phyloP scores from a whole-genome alignment of 2,888 invertebrate species.

The Resseliella maxima region DNA sequence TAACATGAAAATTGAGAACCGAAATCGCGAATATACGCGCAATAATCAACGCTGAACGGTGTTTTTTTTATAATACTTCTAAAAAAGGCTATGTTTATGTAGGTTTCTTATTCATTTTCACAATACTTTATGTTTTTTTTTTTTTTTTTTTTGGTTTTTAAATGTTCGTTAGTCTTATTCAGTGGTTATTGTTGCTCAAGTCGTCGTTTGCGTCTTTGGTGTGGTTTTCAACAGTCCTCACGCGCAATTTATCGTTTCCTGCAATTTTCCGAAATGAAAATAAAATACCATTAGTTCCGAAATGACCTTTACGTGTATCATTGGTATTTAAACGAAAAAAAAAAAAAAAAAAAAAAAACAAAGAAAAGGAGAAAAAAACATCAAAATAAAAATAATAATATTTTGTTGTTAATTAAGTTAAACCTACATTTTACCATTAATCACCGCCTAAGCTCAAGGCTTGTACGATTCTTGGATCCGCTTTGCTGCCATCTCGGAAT shows the following conservation, averaged over 20 bases:
- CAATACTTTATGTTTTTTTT: neutral
- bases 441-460: slow-evolving; percentile 88
- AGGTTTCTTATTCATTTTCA: slow-evolving; percentile 8
- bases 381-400: too few relatives aligned
- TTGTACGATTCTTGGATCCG: slow-evolving; percentile 97
- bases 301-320: too few relatives aligned
- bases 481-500: slow-evolving; percentile 97
- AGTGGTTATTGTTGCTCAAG: slow-evolving; percentile 53
- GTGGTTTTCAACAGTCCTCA: neutral
- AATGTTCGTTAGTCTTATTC: slow-evolving; percentile 51
- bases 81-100: slow-evolving; percentile 50
- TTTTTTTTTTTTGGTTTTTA: neutral
- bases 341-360: neutral
- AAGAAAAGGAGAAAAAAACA: too few relatives aligned
- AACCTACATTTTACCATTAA: slow-evolving; percentile 66
- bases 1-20: slow-evolving; percentile 22
- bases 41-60: slow-evolving; percentile 2
- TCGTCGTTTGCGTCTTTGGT: neutral
- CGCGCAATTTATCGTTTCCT: neutral
- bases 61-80: neutral
- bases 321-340: neutral
- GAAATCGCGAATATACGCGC: slow-evolving; percentile 20
- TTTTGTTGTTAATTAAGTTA: slow-evolving; percentile 47
- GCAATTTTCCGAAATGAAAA: neutral
- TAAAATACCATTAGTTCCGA: too few relatives aligned